phyloP scores from a whole-genome alignment of 1,140 invertebrate species.

The Bombus superbus region DNA sequence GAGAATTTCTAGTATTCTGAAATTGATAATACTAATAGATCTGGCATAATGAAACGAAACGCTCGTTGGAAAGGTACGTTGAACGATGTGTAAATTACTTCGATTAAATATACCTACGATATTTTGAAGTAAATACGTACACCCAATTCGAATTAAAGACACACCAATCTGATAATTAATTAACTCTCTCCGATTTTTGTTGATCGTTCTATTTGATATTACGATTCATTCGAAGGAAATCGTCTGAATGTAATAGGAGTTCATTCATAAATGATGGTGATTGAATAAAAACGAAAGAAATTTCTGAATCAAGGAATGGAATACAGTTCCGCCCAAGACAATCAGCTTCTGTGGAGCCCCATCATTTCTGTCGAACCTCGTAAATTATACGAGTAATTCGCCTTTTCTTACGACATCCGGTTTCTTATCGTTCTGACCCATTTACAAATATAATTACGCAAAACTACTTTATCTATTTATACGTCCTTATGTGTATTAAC shows the following conservation, averaged over 20 bases:
- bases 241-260: background rate
- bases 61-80: background rate
- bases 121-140: too few relatives aligned
- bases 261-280: background rate
- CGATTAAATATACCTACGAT: too few relatives aligned
- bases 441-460: constrained; percentile 26
- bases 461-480: constrained; percentile 9
- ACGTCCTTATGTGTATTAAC: background rate
- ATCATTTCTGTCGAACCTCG: background rate
- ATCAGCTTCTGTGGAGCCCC: background rate
- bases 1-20: too few relatives aligned
- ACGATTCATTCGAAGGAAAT: background rate
- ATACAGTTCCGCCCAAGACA: background rate
- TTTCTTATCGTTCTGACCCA: constrained; percentile 22
- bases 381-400: constrained; percentile 16
- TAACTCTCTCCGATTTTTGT: too few relatives aligned
- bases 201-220: too few relatives aligned
- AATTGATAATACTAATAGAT: too few relatives aligned
- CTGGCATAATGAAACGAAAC: background rate
- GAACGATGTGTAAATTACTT: background rate
- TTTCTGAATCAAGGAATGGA: background rate
- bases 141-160: background rate
- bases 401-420: background rate
- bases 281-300: background rate
- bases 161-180: too few relatives aligned